A percentile compares a stretch with the other conserved stretches of the same genome.
Evolutionary conservation across 2,797 vertebrate species (phyloP).

Genomic region (Acomys russatus): DNA sequence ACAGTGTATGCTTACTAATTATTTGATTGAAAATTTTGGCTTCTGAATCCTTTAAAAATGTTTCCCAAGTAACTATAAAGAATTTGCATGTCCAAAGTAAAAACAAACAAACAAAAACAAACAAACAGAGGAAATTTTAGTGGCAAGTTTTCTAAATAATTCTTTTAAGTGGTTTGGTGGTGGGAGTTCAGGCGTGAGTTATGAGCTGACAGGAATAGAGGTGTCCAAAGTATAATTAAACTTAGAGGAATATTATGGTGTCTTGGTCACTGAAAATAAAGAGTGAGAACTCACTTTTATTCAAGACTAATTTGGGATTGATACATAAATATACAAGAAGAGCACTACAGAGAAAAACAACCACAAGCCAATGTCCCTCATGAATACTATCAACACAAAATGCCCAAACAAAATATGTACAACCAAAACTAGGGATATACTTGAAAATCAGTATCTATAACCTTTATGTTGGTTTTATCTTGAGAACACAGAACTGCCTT

Average conservation of each 20-base stretch:
- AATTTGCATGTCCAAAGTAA: background rate
- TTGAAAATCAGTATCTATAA: slow-evolving; percentile 27
- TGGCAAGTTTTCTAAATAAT: background rate
- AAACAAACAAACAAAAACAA: background rate
- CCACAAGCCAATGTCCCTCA: background rate
- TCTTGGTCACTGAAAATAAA: background rate
- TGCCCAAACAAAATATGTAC: slow-evolving; percentile 33
- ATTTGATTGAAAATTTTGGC: background rate
- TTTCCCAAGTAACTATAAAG: background rate
- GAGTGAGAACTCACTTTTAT: background rate
- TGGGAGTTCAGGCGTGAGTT: fast-evolving
- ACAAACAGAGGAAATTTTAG: background rate
- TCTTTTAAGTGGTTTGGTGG: background rate
- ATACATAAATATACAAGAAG: slow-evolving; percentile 13
- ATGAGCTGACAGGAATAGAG: background rate
- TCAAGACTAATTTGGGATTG: background rate
- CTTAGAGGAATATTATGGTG: background rate
- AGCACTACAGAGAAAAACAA: slow-evolving; percentile 36
- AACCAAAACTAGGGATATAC: slow-evolving; percentile 2
- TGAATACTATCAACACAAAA: slow-evolving; percentile 46
- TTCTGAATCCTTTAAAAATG: background rate
- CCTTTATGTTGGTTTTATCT: background rate
- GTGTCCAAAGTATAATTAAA: background rate
- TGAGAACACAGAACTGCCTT: slow-evolving; percentile 14
- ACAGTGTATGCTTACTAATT: background rate